A percentile compares a stretch with the other conserved stretches of the same genome.
These are phyloP conservation scores for Patella depressa DNA, from an alignment of 2,888 invertebrate genomes.

Conservation along the genomic window DNA sequence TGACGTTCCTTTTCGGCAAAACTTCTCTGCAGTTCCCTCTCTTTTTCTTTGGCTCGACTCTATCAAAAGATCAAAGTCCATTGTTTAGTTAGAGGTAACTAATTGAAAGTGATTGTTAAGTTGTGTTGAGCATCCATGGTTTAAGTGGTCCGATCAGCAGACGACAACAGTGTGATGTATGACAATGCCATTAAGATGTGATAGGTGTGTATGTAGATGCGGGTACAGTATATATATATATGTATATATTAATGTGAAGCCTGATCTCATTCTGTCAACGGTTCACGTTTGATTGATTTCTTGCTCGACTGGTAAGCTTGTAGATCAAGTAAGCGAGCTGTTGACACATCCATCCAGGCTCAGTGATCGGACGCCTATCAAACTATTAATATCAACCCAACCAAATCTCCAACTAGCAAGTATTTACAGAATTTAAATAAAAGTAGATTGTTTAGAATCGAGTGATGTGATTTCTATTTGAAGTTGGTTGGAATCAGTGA, in stretches of 20 bases:
- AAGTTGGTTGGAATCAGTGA: not conserved
- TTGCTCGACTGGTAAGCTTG: slow-evolving; percentile 27
- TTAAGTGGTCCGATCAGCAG: not conserved
- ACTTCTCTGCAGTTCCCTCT: slow-evolving; percentile 64
- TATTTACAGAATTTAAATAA: slow-evolving; percentile 1
- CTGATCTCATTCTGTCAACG: slow-evolving; percentile 38
- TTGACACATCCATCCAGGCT: not conserved
- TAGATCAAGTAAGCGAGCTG: not conserved
- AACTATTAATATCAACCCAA: slow-evolving; percentile 1
- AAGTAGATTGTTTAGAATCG: not conserved
- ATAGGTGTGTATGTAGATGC: not conserved
- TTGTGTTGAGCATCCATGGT: not conserved
- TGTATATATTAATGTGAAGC: not conserved
- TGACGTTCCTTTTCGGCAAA: slow-evolving; percentile 71
- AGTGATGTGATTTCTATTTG: slow-evolving; percentile 7
- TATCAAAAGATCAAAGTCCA: slow-evolving; percentile 37
- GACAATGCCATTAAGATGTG: slow-evolving; percentile 2
- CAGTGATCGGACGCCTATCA: not conserved
- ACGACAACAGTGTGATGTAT: not conserved
- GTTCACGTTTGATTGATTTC: slow-evolving; percentile 48
- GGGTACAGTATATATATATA: not conserved
- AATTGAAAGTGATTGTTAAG: not conserved
- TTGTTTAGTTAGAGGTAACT: not conserved
- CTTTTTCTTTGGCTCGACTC: slow-evolving; percentile 69
- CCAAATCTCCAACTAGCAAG: not conserved